A percentile compares a stretch with the other conserved stretches of the same genome.
These are phyloP conservation scores for Chondrilla cf. caribensis DNA, from an alignment of 37 sponge, comb jelly and placozoan genomes.

Conservation along the genomic window DNA sequence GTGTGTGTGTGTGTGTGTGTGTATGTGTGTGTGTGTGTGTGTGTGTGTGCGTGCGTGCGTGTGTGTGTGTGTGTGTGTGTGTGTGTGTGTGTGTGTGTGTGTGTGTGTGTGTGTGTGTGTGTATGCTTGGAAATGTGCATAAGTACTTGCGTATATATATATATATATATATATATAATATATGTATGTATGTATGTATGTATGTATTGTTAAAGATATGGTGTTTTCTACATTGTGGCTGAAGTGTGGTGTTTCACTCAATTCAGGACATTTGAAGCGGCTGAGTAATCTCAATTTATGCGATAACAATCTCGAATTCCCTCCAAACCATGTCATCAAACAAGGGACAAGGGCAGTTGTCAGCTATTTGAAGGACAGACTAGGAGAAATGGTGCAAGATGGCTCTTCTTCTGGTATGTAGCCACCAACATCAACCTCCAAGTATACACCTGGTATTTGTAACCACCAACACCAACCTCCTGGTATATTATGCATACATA, in stretches of 20 bases:
- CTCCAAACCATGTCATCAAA: conserved; percentile 55
- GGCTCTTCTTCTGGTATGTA: neutral
- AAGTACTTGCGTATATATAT: too few relatives aligned
- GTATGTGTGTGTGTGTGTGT: neutral
- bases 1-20: neutral
- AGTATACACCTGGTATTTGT: too few relatives aligned
- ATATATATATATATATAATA: neutral
- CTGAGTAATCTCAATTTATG: conserved; percentile 65
- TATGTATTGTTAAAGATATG: neutral
- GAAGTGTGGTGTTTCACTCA: too few relatives aligned
- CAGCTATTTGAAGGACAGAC: neutral
- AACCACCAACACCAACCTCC: too few relatives aligned
- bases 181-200: neutral
- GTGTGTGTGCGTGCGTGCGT: neutral
- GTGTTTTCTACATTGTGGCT: neutral
- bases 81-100: neutral
- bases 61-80: neutral
- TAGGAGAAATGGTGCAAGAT: neutral
- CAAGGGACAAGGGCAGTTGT: conserved; percentile 56
- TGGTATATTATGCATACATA: too few relatives aligned
- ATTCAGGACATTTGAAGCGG: conserved; percentile 32
- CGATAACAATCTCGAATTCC: conserved; percentile 63
- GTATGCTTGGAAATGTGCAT: neutral
- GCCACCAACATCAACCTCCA: too few relatives aligned
- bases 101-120: neutral